Evolutionary conservation across 2,113 vertebrate species (phyloP), one percentile per base, ranked within the genome.

Genomic region (Pimephales promelas): DNA sequence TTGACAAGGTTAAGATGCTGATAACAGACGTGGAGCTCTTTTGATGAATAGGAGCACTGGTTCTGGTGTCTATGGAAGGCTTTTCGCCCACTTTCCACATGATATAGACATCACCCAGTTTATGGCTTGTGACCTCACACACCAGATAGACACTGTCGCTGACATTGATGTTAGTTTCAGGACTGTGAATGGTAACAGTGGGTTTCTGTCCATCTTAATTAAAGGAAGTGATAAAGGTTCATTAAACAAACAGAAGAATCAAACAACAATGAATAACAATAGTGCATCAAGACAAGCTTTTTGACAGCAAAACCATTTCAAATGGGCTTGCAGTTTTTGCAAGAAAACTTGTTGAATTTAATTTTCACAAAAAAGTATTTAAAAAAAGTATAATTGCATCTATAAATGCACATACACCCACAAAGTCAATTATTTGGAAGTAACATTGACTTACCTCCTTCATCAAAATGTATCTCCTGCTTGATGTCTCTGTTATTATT

Each of bases 1-100:
- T n/a, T n/a, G n/a, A n/a, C n/a, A n/a, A n/a, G n/a, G 45, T 74
- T 16, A 83, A n/a, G 9, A 62, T 31, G 31, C 85, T 86, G 81
- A 83, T 4, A 49, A 83, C 66, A 56, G 68, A 78, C 3, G 0
- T 52, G 56, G 18, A 56, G 22, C 57, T 0, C 0, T 74, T 8
- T 6, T 3, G 74, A 40, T 28, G 28, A 28, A 28, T 28, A 28
- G 28, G 28, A 28, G 2, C 28, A 28, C 18, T 74, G 10, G 31
- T 75, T 22, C 2, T 16, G 8, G 28, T 76, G 26, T 79, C 68
- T 10, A 0, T 45, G 10, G 43, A 47, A 68, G 3, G 0, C 0
- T 22, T 0, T 9, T 34, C 0, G 9, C 0, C 9, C 20, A 36
- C 26, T 68, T 1, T 31, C 85, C 85, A 86, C 76, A 66, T 86